These are phyloP conservation scores for Melanaphis sacchari DNA, from an alignment of 1,140 invertebrate species.

Conservation along the genomic window DNA sequence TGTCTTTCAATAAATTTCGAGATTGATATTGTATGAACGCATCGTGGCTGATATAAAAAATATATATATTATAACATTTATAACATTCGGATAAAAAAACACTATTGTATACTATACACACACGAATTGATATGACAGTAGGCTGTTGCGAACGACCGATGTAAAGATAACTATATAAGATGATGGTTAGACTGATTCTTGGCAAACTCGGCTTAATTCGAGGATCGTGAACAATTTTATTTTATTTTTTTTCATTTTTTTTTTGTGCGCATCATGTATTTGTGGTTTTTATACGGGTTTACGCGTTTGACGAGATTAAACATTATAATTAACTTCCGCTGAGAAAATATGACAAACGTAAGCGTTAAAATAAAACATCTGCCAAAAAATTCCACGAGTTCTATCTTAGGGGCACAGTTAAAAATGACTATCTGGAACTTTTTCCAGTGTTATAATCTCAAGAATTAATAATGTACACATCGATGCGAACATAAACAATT, in stretches of 20 bases:
- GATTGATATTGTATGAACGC: not conserved
- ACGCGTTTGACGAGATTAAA: conserved; percentile 16
- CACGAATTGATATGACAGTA: not conserved
- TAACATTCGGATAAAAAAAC: not conserved
- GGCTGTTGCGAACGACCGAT: not conserved
- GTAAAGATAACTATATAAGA: not conserved
- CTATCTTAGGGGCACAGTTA: not conserved
- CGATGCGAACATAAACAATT: not conserved
- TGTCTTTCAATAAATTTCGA: not conserved
- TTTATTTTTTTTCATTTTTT: not conserved
- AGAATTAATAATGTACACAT: not conserved
- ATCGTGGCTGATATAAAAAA: not conserved
- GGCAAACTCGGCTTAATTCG: conserved; percentile 14
- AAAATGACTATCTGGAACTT: conserved; percentile 18
- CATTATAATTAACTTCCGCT: conserved; percentile 31
- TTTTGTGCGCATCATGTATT: not conserved
- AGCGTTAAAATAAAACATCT: conserved; percentile 27
- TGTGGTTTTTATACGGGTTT: not conserved
- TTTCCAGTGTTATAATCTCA: not conserved
- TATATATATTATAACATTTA: too few species aligned
- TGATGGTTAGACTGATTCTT: not conserved
- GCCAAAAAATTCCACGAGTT: not conserved
- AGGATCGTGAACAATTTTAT: conserved; percentile 1
- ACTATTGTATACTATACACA: not conserved
- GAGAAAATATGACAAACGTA: conserved; percentile 41